Conservation (phyloP, 2,888 invertebrate genomes). For the Digitonthophagus gazella region DNA sequence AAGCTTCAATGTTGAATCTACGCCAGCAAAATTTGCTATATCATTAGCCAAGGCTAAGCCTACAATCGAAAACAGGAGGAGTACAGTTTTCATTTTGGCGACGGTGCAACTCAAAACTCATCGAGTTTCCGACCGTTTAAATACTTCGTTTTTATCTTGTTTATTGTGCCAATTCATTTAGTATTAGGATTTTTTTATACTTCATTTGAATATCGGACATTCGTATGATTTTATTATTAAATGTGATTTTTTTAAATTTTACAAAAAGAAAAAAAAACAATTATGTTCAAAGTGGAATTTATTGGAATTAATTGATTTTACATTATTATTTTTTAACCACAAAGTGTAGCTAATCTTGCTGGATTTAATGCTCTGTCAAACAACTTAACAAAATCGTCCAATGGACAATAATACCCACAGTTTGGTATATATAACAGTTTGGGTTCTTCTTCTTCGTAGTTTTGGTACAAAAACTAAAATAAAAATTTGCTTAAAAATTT, state of each 20-base stretch:
- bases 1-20: not conserved
- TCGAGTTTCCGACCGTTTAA: not conserved
- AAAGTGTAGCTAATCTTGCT: not conserved
- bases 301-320: no score
- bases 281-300: no score
- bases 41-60: not conserved
- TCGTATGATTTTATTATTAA: no score
- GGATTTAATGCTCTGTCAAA: conserved; percentile 33
- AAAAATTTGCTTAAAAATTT: not conserved
- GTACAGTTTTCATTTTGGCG: not conserved
- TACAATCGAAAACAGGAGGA: not conserved
- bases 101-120: not conserved
- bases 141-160: not conserved
- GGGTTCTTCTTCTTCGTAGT: conserved; percentile 2
- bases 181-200: no score
- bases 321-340: not conserved
- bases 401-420: conserved; percentile 20
- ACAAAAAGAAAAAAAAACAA: no score
- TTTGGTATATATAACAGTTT: conserved; percentile 6
- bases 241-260: no score
- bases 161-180: not conserved
- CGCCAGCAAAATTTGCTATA: not conserved
- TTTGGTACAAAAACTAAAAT: conserved; percentile 17
- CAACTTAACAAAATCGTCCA: conserved; percentile 7
- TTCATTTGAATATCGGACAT: no score